Conservation (phyloP, 2,888 invertebrate species). For the Empis livida region DNA sequence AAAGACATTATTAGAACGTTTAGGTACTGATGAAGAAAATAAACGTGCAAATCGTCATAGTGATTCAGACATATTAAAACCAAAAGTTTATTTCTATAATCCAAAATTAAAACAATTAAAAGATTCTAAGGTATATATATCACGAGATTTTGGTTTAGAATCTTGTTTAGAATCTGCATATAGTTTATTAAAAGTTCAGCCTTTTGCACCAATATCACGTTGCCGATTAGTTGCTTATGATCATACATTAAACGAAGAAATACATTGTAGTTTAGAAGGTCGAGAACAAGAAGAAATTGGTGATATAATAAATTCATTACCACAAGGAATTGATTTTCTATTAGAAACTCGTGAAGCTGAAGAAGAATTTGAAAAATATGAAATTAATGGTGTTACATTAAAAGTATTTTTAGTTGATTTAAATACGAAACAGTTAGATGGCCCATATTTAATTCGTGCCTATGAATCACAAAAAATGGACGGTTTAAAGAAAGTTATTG, state of each 20-base stretch:
- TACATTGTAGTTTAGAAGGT: conserved; percentile 54
- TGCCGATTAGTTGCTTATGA: conserved; percentile 62
- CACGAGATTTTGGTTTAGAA: conserved; percentile 44
- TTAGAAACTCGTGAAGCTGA: conserved; percentile 50
- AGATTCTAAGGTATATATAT: conserved; percentile 44
- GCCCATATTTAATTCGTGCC: conserved; percentile 47
- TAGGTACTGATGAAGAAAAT: conserved; percentile 52
- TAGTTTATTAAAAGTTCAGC: conserved; percentile 44
- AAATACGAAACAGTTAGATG: conserved; percentile 45
- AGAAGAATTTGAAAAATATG: conserved; percentile 48
- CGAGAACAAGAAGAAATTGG: conserved; percentile 39
- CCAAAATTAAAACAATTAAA: conserved; percentile 41
- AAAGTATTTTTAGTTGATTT: conserved; percentile 51
- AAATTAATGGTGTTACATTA: conserved; percentile 44
- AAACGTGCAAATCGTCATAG: conserved; percentile 32
- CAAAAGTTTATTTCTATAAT: conserved; percentile 51
- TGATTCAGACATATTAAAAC: conserved; percentile 47
- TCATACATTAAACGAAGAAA: conserved; percentile 41
- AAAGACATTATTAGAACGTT: conserved; percentile 45
- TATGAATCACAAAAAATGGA: conserved; percentile 42
- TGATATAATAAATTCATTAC: conserved; percentile 24
- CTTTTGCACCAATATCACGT: conserved; percentile 45
- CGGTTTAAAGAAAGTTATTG: conserved; percentile 44
- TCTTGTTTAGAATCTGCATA: conserved; percentile 47
- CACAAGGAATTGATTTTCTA: conserved; percentile 43